Base-by-base conservation (phyloP, 2,888 invertebrate species). In the Parnassius glacialis region DNA sequence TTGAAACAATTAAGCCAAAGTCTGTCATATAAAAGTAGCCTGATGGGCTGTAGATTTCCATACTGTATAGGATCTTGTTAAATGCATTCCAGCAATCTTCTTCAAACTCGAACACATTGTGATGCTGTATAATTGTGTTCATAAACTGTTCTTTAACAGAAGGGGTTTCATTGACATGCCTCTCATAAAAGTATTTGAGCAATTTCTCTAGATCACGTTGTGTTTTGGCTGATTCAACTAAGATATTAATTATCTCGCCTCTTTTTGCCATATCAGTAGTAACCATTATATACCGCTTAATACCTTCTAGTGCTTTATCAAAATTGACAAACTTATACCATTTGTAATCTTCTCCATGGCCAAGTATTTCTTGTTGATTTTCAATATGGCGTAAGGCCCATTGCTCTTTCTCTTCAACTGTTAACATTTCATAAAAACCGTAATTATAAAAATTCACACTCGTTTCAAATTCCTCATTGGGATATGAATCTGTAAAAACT, bases 291-390 rank as follows among this genome's bases (percentile, higher is more conserved):
- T 68, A 67, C 56, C 75, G 76, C 61, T 80, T 80, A 5, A 86
- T 74, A 61, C 72, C 74, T 41, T 51, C 59, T 52, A 84, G 79
- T 47, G 85, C 76, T 52, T 70, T 74, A 20, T 76, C 71, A 60
- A 78, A 87, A n/a, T 62, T 75, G 0, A 85, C 69, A 70, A 78
- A 85, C 64, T 75, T 68, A 59, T 81, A 86, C 83, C 81, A 86
- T 7, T 67, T 51, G 62, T 74, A 85, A 65, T 80, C 75, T 44
- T 70, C 67, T 12, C 75, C 76, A 25, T 48, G 64, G 3, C 80
- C 81, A 12, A 79, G 62, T 42, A 79, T 57, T 59, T 82, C 83
- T 43, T 69, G 65, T 44, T 70, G 70, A 59, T 69, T 74, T 45
- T 76, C 72, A 59, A 85, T 65, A 45, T 85, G 76, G 25, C 67